Base-by-base conservation (phyloP, 2,113 vertebrate genomes). In the Lasiurus borealis region DNA sequence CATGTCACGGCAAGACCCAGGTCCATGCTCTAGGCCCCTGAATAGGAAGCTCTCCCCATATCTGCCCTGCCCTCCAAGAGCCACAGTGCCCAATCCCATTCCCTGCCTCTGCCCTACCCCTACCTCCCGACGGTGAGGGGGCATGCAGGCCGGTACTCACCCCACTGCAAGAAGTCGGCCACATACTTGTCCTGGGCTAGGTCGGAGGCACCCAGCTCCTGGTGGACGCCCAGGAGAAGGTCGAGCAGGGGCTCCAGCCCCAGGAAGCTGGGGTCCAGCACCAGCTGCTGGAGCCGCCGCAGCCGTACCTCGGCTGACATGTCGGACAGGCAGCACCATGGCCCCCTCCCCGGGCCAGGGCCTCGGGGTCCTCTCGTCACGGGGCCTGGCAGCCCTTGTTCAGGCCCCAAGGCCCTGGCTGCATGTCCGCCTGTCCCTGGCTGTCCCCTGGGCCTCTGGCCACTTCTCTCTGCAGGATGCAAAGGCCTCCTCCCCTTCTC, bases 231-330 rank as follows among this genome's bases (percentile, higher is more conserved):
- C 77, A 99, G 98, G 95, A 99, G 97, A 81, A 99, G 98, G 94
- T 99, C 99, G 96, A 99, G 97, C 95, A 99, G 97, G 16, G 98
- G 98, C 98, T 99, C 99, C 91, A 99, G 98, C 46, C 98, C 98
- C 84, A 99, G 98, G 19, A 98, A 98, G 3, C 96, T 85, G 0
- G 94, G 92, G 71, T 95, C 96, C 77, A 97, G 94, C 44, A 87
- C 97, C 95, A 95, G 90, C 14, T 95, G 94, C 96, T 97, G 95
- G 82, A 98, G 98, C 88, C 89, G 96, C 95, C 77, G 95, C 92
- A 98, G 96, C 92, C 98, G 98, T 76, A 97, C 97, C 81, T 98
- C 97, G 95, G 98, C 98, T 71, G 98, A 97, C 98, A 98, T 98
- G 96, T 76, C 14, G 89, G 90, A 36, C 95, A 92, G 84, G 88